Evolutionary conservation across 2,797 vertebrate genomes (phyloP), one percentile per base, ranked within the genome.

Genomic region (Eidolon dupreanum): DNA sequence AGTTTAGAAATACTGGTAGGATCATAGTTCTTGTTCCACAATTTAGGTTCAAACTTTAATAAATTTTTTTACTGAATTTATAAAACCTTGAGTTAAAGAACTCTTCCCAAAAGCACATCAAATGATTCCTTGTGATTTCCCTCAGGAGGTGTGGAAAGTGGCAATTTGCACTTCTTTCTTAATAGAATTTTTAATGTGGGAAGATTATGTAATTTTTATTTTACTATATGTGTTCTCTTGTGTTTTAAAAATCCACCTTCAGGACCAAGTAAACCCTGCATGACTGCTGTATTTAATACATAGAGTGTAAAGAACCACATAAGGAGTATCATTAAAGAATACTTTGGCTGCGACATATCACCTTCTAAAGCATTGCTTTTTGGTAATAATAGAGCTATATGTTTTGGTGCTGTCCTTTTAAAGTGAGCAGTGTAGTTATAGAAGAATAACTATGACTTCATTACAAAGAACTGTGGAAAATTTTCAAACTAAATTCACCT

Each of bases 401-500:
- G 11, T 70, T 90, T 93, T 63, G 71, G 33, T 36, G 15, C 5
- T 90, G 28, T 63, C 28, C 6, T 77, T 92, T n/a, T 49, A 81
- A 81, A 24, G 12, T 61, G 33, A 87, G 4, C 1, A 43, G 31
- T 8, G 11, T 1, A 31, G n/a, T 70, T 55, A 63, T 3, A 51
- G 33, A 90, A 86, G 22, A 33, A 65, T 55, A 16, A 81, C 24
- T 81, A 33, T 73, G 26, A 65, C 19, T 19, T 3, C 43, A 22
- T 38, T 41, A 41, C 28, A 70, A 92, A 92, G 13, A 92, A 81
- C 4, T 22, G 26, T 15, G 26, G 11, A 8, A 55, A 36, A 8
- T 24, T 81, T 92, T 94, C 28, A 90, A 51, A 88, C n/a, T 70
- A 87, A 92, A 84, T 70, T 51, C 8, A 70, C 19, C n/a, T 66